Base-by-base conservation (phyloP, 2,113 vertebrate species). In the Sardina pilchardus region DNA sequence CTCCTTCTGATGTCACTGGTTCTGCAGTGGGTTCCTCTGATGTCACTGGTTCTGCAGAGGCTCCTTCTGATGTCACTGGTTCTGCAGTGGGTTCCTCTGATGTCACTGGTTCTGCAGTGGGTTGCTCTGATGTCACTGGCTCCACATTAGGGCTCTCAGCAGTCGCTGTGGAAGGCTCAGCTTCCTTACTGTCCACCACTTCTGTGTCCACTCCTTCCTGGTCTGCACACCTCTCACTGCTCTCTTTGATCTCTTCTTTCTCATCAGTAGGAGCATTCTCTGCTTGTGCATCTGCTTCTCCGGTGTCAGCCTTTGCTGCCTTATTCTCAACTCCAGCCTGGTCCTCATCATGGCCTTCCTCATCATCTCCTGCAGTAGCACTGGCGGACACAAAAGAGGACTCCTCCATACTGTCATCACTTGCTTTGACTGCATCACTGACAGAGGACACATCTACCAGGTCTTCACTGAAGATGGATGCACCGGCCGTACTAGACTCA, bases 371-470 rank as follows among this genome's bases (percentile, higher is more conserved):
- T 30, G 92, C 87, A 43, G 67, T 85, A 0, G 88, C 80, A 9
- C 83, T 81, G 84, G 91, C 92, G 47, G 92, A 90, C 16, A 93
- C 93, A 78, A 88, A 59, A 47, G 89, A 92, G 24, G 80, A 89
- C 86, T 94, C 94, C 82, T 89, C 94, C 88, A 93, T 89, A 85
- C 91, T 91, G 42, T 93, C 91, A 16, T 92, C 90, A 30, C 90
- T 92, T 0, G 83, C 83, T 3, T 67, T 89, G 34, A 86, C 56
- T 39, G 91, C 91, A 85, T 93, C 91, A 14, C 90, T 92, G 43
- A 90, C 85, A 71, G 92, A 83, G 30, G 93, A 93, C 87, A 87
- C 83, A 19, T 93, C 91, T 50, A 90, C 84, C 44, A 85, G 59
- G 53, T 90, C 89, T 78, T 96, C 92, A 21, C 83, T 90, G 81